Evolutionary conservation across 2,113 vertebrate species (phyloP).

Genomic region (Microcebus griseorufus): DNA sequence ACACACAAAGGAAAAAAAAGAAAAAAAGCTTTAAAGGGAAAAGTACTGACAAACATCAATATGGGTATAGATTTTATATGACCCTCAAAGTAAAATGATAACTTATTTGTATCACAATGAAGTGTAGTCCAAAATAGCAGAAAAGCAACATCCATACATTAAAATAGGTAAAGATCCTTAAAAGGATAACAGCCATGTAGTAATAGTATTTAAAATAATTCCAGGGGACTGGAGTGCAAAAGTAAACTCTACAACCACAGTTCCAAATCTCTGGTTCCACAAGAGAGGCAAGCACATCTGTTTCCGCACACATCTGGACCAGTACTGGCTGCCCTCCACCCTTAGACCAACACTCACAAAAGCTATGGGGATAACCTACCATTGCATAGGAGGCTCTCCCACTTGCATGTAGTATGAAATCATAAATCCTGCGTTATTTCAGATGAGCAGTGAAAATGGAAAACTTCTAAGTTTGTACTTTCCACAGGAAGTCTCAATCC

Average conservation of each 20-base stretch:
- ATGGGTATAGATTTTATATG: background rate
- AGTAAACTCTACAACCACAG: background rate
- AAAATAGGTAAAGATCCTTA: conserved; percentile 17
- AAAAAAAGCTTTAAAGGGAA: background rate
- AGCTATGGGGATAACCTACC: conserved; percentile 35
- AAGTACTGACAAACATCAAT: background rate
- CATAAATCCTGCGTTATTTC: conserved; percentile 68
- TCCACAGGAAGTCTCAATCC: conserved; percentile 71
- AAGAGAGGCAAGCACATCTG: conserved; percentile 26
- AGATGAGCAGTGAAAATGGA: conserved; percentile 69
- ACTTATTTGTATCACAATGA: background rate
- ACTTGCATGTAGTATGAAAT: conserved; percentile 44
- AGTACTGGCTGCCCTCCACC: background rate
- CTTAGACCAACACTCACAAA: background rate
- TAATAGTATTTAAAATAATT: conserved; percentile 25
- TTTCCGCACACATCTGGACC: conserved; percentile 9
- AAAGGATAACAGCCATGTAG: conserved; percentile 9
- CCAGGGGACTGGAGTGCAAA: background rate
- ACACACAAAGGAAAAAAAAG: background rate
- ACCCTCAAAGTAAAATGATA: background rate
- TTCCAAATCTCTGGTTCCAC: background rate
- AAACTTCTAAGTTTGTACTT: conserved; percentile 75
- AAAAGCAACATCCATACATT: background rate
- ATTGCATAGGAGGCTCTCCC: conserved; percentile 49
- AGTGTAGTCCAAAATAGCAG: background rate